A percentile compares a stretch with the other conserved stretches of the same genome.
Conservation (phyloP, 2,888 invertebrate genomes). For the Encarsia formosa region DNA sequence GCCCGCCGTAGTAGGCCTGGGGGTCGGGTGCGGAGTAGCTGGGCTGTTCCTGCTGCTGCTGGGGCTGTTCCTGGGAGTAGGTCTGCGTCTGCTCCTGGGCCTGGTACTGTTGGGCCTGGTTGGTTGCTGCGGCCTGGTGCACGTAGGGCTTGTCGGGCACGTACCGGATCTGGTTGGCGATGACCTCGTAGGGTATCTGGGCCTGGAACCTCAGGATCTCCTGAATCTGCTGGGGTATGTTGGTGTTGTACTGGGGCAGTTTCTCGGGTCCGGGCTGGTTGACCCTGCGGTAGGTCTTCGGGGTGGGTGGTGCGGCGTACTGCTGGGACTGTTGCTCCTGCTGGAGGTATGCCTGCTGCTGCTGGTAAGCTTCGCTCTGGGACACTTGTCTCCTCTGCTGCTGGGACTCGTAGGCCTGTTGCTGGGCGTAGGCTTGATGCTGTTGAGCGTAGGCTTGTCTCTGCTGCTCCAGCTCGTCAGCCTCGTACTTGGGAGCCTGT, state of each 20-base stretch:
- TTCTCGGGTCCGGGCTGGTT: slow-evolving; percentile 38
- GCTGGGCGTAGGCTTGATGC: slow-evolving; percentile 13
- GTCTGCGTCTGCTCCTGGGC: background rate
- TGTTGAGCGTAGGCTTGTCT: slow-evolving; percentile 26
- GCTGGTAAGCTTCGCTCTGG: slow-evolving; percentile 13
- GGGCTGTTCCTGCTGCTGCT: slow-evolving; percentile 5
- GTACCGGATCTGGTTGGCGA: slow-evolving; percentile 43
- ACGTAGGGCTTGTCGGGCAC: slow-evolving; percentile 44
- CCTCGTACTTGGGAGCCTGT: slow-evolving; percentile 22
- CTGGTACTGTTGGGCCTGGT: slow-evolving; percentile 21
- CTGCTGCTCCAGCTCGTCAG: slow-evolving; percentile 19
- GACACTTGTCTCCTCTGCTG: slow-evolving; percentile 16
- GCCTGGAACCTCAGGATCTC: slow-evolving; percentile 43
- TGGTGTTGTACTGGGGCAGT: slow-evolving; percentile 40
- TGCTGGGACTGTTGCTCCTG: slow-evolving; percentile 33
- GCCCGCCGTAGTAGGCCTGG: background rate
- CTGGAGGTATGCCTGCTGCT: slow-evolving; percentile 25
- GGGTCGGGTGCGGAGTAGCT: background rate
- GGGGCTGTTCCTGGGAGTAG: slow-evolving; percentile 1
- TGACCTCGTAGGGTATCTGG: slow-evolving; percentile 45
- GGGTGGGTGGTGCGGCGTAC: slow-evolving; percentile 23
- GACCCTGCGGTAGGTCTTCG: slow-evolving; percentile 37
- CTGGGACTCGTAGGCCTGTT: slow-evolving; percentile 19
- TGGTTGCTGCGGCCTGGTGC: slow-evolving; percentile 35
- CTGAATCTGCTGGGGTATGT: slow-evolving; percentile 39